Percentiles rank a stretch among this genome's conserved stretches.
Evolutionary conservation across 2,888 invertebrate species (phyloP).

Genomic region (Zeuzera pyrina): DNA sequence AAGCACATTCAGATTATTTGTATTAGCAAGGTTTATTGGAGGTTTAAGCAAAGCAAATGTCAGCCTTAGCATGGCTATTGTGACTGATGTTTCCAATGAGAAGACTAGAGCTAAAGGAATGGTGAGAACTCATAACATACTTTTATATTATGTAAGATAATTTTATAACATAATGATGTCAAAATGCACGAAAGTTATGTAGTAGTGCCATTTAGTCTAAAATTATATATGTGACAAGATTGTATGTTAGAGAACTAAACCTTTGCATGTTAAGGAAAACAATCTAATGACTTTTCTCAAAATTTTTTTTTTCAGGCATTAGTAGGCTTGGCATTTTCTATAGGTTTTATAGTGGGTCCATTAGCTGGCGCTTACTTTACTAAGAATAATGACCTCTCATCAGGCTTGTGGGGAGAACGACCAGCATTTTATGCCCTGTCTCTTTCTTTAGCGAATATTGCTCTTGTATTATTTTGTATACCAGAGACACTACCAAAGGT

Average conservation of each 20-base stretch:
- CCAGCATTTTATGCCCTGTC: conserved; percentile 85
- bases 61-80: conserved; percentile 94
- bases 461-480: conserved; percentile 80
- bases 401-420: conserved; percentile 82
- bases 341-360: conserved; percentile 98
- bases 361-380: conserved; percentile 94
- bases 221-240: too few species aligned
- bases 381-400: conserved; percentile 67
- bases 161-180: too few species aligned
- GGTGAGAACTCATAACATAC: conserved; percentile 75
- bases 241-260: too few species aligned
- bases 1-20: conserved; percentile 89
- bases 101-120: conserved; percentile 93
- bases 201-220: too few species aligned
- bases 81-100: conserved; percentile 90
- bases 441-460: conserved; percentile 83
- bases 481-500: conserved; percentile 89
- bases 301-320: conserved; percentile 80
- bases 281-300: not conserved
- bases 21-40: conserved; percentile 92
- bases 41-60: conserved; percentile 98
- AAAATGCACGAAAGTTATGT: too few species aligned
- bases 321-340: conserved; percentile 96
- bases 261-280: not conserved
- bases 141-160: too few species aligned